Base-by-base conservation (phyloP, 1,140 invertebrate species). In the Brachionus rubens region DNA sequence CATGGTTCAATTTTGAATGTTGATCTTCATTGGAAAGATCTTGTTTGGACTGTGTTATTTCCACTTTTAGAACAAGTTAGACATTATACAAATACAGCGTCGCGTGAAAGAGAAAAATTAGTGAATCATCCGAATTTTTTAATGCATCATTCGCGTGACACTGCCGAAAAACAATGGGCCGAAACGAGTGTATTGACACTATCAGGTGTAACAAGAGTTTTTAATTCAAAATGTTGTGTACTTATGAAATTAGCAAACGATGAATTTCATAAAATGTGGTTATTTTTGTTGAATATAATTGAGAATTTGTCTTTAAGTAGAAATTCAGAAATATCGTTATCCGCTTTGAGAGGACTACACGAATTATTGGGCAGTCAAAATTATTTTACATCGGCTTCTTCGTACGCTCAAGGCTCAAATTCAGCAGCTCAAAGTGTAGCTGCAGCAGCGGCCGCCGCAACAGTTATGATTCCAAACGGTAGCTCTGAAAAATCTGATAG, bases 81-180 rank as follows among this genome's bases (percentile, higher is more conserved):
- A 79, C 91, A 89, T 78, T 87, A 93, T 33, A 96, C 93, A 10
- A 92, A 90, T 81, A 91, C 90, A 48, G 96, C 96, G 1, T 96
- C 94, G 77, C 93, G 89, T 76, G 92, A 95, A 81, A 94, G 95
- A 85, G 92, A 95, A 28, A 75, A 56, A 43, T n/a, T 24, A 80
- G 82, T 30, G n/a, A 68, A 77, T 1, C 91, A 91, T 52, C 92
- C 91, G 48, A 95, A 95, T 81, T 95, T 99, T 79, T 87, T 99
- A 0, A 97, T 99, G 79, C 96, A 99, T 85, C 96, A 99, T 84
- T 96, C 94, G 0, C 88, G 96, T 78, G 98, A 99, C 83, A 99
- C 96, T 0, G 94, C 95, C 16, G 93, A 97, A 82, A 99, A 99
- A 81, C 96, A 99, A 82, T 99, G 96, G 96, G 94, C 95, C 6